Evolutionary conservation across 2,888 invertebrate genomes (phyloP).

Genomic region (Cephus runcator): DNA sequence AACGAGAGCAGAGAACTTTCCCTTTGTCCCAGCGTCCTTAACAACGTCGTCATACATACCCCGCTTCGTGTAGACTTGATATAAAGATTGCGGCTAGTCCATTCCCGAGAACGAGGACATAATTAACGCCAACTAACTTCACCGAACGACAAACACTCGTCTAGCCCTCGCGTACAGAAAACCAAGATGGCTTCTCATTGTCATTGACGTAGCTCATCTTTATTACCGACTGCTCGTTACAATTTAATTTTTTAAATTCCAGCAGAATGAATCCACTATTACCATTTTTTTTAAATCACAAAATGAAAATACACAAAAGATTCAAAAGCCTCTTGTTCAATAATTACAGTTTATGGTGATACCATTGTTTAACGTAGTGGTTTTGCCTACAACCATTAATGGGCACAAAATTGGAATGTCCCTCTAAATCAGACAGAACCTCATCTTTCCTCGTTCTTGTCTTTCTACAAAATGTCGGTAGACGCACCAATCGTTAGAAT

Average conservation of each 20-base stretch:
- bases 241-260: background rate
- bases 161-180: constrained; percentile 28
- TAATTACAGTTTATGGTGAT: background rate
- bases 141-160: constrained; percentile 18
- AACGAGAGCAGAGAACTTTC: background rate
- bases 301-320: background rate
- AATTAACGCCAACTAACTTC: constrained; percentile 26
- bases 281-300: background rate
- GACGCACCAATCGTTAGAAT: background rate
- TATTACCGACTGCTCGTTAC: background rate
- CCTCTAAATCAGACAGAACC: background rate
- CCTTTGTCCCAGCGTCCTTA: background rate
- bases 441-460: background rate
- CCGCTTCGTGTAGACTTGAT: background rate
- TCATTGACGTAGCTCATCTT: constrained; percentile 35
- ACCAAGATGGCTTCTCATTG: constrained; percentile 46
- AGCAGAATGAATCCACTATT: background rate
- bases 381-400: constrained; percentile 2
- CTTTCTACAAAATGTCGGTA: background rate
- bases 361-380: constrained; percentile 28
- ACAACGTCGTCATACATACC: background rate
- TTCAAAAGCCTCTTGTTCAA: background rate
- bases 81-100: background rate
- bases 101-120: constrained; percentile 23
- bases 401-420: constrained; percentile 16